Percentiles rank a stretch among this genome's conserved stretches.
phyloP scores from a whole-genome alignment of 2,113 vertebrate genomes.

The Boulengeromyrus knoepffleri region DNA sequence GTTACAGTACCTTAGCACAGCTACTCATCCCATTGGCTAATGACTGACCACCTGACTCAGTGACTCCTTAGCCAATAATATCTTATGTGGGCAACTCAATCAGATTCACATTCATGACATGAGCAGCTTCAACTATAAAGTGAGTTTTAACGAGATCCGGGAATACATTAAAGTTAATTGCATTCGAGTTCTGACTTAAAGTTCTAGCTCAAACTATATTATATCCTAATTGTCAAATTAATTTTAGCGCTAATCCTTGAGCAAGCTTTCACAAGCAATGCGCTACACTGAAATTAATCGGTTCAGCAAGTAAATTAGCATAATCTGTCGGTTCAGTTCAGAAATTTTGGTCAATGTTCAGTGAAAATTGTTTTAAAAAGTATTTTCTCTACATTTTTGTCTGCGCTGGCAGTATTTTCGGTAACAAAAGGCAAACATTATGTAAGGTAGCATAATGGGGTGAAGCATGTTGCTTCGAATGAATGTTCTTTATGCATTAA shows the following conservation, averaged over 20 bases:
- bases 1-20: not conserved
- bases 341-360: not conserved
- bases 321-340: not conserved
- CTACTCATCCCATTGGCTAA: not conserved
- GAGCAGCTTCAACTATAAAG: not conserved
- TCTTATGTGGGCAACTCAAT: not conserved
- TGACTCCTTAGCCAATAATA: not conserved
- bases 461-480: not conserved
- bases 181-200: not conserved
- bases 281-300: not conserved
- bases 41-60: not conserved
- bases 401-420: not conserved
- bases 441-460: not conserved
- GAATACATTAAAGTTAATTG: not conserved
- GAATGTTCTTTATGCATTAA: not conserved
- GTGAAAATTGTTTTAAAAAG: not conserved
- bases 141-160: not conserved
- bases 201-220: not conserved
- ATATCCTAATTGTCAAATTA: not conserved
- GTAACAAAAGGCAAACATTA: not conserved
- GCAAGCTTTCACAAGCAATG: not conserved
- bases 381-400: not conserved
- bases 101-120: not conserved
- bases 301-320: not conserved
- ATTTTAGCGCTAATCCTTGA: not conserved